These are phyloP conservation scores for Oncorhynchus gorbuscha DNA, from an alignment of 2,113 vertebrate species.

Conservation along the genomic window DNA sequence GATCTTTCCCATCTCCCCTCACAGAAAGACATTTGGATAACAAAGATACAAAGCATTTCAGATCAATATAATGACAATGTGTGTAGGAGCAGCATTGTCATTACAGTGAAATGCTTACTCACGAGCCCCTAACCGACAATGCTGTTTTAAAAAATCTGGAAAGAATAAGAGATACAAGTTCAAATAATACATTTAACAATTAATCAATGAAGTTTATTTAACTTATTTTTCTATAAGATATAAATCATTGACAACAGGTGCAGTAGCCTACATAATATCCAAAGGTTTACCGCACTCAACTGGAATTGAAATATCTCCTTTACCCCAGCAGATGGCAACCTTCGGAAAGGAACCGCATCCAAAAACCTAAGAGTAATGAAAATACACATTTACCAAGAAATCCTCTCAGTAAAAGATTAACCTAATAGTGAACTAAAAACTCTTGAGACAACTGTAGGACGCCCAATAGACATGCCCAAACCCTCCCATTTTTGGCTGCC, in stretches of 20 bases:
- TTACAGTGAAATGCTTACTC: too few relatives aligned
- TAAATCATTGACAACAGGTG: too few relatives aligned
- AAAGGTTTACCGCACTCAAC: background rate
- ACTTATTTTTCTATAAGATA: too few relatives aligned
- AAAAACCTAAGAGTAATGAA: background rate
- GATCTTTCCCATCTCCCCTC: too few relatives aligned
- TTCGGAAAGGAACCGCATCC: constrained; percentile 33
- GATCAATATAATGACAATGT: too few relatives aligned
- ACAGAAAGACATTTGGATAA: too few relatives aligned
- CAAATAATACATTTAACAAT: background rate
- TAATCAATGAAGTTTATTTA: background rate
- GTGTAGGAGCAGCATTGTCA: too few relatives aligned
- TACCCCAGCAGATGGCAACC: constrained; percentile 67
- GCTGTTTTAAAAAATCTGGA: too few relatives aligned
- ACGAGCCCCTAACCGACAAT: too few relatives aligned
- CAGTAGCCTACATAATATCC: background rate
- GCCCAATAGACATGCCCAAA: background rate
- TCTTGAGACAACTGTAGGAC: background rate
- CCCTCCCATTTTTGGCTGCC: background rate
- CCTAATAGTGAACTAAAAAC: background rate
- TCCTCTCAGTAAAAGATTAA: background rate
- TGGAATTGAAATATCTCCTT: background rate
- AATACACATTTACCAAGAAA: background rate
- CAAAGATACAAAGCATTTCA: too few relatives aligned
- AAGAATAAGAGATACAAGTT: background rate